Evolutionary conservation across 2,888 invertebrate species (phyloP).

Genomic region (Eugnorisma glareosa): DNA sequence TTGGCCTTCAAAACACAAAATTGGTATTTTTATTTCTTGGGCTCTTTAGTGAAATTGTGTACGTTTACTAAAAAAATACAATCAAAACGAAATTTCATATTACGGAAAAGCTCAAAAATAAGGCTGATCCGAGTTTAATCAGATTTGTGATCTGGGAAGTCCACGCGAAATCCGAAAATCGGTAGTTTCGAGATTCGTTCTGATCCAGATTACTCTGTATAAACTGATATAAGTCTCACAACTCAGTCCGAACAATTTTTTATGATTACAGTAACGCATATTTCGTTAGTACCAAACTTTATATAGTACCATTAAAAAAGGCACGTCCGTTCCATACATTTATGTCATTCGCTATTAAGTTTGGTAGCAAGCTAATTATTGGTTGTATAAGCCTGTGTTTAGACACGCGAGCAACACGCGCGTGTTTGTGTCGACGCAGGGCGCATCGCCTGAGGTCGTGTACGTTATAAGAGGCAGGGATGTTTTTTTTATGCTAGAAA

Average conservation of each 20-base stretch:
- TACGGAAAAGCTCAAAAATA: not conserved
- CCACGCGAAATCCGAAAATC: not conserved
- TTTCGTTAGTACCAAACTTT: no score
- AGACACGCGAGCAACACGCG: not conserved
- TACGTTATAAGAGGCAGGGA: not conserved
- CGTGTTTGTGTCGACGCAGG: not conserved
- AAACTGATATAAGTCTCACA: not conserved
- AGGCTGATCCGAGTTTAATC: not conserved
- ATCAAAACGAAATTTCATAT: not conserved
- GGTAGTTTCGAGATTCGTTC: not conserved
- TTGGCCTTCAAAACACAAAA: not conserved
- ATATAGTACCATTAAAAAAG: no score
- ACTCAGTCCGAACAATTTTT: no score
- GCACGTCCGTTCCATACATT: no score
- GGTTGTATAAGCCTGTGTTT: not conserved
- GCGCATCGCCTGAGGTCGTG: not conserved
- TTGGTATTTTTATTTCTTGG: not conserved
- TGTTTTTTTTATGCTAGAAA: not conserved
- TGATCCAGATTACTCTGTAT: not conserved
- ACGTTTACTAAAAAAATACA: not conserved
- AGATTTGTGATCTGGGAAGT: not conserved
- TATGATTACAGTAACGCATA: not conserved
- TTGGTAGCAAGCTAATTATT: not conserved
- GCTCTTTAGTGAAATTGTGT: not conserved
- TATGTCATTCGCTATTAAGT: not conserved